phyloP scores from a whole-genome alignment of 2,888 invertebrate species.

The Thymelicus acteon region DNA sequence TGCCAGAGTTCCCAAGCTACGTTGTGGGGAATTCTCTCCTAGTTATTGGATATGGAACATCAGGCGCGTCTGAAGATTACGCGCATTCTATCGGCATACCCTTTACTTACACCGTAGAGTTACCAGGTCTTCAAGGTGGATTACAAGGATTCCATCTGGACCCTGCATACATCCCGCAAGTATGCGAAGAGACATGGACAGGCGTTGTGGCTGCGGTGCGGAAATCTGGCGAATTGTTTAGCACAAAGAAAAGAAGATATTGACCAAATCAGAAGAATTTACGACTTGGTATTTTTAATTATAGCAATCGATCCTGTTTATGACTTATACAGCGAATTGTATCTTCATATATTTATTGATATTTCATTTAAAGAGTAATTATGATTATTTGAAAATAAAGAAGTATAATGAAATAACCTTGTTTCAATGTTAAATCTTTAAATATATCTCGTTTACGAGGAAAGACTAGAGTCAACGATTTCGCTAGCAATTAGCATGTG shows the following conservation, averaged over 20 bases:
- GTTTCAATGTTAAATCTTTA: too few species aligned
- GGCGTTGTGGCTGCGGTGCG: conserved; percentile 80
- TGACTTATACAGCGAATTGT: neutral
- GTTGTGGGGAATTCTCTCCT: conserved; percentile 80
- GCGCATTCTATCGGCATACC: conserved; percentile 83
- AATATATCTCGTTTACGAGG: too few species aligned
- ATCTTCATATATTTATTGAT: too few species aligned
- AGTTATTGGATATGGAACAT: conserved; percentile 80
- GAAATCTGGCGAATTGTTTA: conserved; percentile 55
- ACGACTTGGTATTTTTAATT: neutral
- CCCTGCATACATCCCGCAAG: conserved; percentile 80
- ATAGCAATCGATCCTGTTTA: neutral
- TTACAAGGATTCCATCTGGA: conserved; percentile 83
- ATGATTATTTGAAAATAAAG: too few species aligned
- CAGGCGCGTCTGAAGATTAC: conserved; percentile 88
- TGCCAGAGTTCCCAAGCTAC: conserved; percentile 71
- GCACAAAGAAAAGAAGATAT: neutral
- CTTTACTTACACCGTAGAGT: conserved; percentile 86
- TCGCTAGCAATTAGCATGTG: too few species aligned
- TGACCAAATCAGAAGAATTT: neutral
- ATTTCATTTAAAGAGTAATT: too few species aligned
- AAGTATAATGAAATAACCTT: too few species aligned
- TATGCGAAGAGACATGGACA: conserved; percentile 85
- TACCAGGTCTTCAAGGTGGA: conserved; percentile 82
- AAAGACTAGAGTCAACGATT: too few species aligned